Conservation (phyloP, 2,113 vertebrate species). For the Epinephelus lanceolatus region DNA sequence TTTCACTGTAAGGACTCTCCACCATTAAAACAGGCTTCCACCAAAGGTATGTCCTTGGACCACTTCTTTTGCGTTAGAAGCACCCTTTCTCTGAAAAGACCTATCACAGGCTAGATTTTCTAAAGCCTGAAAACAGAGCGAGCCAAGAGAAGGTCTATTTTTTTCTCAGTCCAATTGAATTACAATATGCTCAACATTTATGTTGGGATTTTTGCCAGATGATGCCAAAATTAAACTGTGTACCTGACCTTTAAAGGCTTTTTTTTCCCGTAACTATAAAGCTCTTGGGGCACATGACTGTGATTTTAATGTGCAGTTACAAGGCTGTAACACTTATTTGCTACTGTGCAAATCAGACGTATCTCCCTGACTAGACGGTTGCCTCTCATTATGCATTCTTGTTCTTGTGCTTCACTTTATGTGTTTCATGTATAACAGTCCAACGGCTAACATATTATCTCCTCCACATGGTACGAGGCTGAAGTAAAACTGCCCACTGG, state of each 20-base stretch:
- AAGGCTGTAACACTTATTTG: constrained; percentile 4
- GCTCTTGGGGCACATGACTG: background rate
- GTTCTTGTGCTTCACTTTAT: constrained; percentile 10
- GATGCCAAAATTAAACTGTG: too few relatives aligned
- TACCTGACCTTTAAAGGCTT: background rate
- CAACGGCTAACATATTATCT: constrained; percentile 17
- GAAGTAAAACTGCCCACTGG: constrained; percentile 13
- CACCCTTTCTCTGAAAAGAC: too few relatives aligned
- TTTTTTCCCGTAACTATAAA: background rate
- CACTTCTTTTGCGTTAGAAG: too few relatives aligned
- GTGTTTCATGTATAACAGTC: constrained; percentile 18
- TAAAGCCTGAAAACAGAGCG: too few relatives aligned
- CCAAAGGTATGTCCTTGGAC: too few relatives aligned
- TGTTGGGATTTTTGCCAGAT: too few relatives aligned
- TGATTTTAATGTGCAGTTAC: constrained; percentile 17
- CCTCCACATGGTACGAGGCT: background rate
- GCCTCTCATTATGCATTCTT: constrained; percentile 30
- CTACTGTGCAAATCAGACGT: background rate
- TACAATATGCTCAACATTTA: too few relatives aligned
- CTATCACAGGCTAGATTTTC: too few relatives aligned
- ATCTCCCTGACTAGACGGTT: background rate
- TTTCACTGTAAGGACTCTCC: too few relatives aligned
- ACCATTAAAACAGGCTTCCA: too few relatives aligned
- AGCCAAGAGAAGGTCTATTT: too few relatives aligned
- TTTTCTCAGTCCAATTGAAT: too few relatives aligned